Evolutionary conservation across 2,113 vertebrate species (phyloP), one percentile per base, ranked within the genome.

Genomic region (Phasianus colchicus): DNA sequence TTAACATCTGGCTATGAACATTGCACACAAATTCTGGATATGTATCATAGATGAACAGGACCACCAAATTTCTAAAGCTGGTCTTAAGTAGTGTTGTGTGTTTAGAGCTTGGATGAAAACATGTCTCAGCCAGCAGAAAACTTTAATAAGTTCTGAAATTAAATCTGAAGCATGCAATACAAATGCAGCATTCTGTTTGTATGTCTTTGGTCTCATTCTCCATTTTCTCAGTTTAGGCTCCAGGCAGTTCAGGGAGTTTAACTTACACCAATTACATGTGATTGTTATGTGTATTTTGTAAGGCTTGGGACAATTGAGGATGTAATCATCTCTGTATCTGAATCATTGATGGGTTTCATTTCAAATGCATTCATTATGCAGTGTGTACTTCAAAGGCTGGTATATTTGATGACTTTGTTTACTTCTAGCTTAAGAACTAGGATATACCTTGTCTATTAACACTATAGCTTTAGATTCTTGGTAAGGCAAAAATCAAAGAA

Each of bases 241-340:
- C 75, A 87, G 84, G 86, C 92, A 70, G 36, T 85, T 87, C 70
- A 94, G 78, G n/a, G 76, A 71, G 67, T 85, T 94, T 83, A 63
- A 73, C 93, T 92, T 91, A 89, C 82, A 80, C 48, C 77, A 89
- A 92, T 94, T 94, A 82, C 40, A 45, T 89, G n/a, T 63, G 81
- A 83, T 92, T 95, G 83, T 66, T 81, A 79, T 76, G 67, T 85
- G 78, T 89, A 85, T 64, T 88, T 91, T 45, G 75, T 74, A 80
- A 66, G 54, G 50, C 75, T 87, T 82, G 64, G 81, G 86, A 92
- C 22, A 88, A 87, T 88, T 42, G 71, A 36, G 42, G 22, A 86
- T 43, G 72, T 89, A 95, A 93, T 90, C 43, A 70, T 89, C 71
- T 79, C 48, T 82, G 17, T 76, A 92, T 85, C 71, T 91, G 60